Evolutionary conservation across 2,888 invertebrate species (phyloP).

Genomic region (Uloborus plumipes): DNA sequence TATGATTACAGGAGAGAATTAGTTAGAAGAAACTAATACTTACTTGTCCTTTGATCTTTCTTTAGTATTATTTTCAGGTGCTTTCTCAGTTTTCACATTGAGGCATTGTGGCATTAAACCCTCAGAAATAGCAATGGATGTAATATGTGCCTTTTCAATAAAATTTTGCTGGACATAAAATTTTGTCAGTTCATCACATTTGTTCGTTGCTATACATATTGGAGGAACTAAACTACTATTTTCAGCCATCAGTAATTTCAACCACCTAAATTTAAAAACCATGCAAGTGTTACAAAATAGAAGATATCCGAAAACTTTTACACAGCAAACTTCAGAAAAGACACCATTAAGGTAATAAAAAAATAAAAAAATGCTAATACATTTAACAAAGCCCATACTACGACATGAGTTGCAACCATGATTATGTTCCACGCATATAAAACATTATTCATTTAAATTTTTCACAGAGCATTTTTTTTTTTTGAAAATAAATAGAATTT

Average conservation of each 20-base stretch:
- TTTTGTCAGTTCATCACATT: conserved; percentile 67
- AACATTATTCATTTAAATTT: no score
- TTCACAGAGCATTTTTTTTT: no score
- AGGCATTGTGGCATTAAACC: conserved; percentile 22
- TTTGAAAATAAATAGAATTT: no score
- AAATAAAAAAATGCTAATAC: no score
- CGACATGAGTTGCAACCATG: no score
- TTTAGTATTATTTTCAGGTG: background rate
- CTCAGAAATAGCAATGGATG: conserved; percentile 54
- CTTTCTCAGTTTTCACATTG: background rate
- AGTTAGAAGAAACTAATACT: background rate
- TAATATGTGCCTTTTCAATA: conserved; percentile 48
- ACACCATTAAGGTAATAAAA: no score
- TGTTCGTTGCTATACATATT: conserved; percentile 70
- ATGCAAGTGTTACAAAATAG: background rate
- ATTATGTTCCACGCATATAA: no score
- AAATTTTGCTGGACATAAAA: conserved; percentile 42
- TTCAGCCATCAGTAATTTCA: conserved; percentile 68
- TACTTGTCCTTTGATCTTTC: conserved; percentile 32
- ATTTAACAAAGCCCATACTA: no score
- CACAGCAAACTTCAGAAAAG: no score
- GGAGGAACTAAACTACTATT: conserved; percentile 70
- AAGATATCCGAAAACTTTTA: no score
- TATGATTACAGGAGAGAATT: background rate
- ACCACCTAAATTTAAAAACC: conserved; percentile 65